Evolutionary conservation across 35 echinoderm and acorn worm genomes (phyloP).

Genomic region (Diadema setosum): DNA sequence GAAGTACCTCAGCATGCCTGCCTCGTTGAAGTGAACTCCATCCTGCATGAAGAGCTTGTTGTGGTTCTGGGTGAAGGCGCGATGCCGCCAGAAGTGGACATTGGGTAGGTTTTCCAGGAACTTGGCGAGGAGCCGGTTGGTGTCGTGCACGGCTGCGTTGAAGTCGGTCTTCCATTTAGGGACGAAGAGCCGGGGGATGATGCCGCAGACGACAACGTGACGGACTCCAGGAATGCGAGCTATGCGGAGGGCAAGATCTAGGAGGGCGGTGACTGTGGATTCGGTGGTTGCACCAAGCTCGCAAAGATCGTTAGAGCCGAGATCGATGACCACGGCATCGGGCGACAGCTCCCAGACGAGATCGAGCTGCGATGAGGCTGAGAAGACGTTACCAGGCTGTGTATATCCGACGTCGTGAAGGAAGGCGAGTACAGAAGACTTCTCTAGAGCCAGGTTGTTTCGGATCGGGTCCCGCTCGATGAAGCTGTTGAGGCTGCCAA

Average conservation of each 20-base stretch:
- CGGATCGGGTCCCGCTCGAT: neutral
- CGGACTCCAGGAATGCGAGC: neutral
- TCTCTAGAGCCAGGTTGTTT: neutral
- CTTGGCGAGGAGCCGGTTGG: neutral
- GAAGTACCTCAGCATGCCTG: conserved; percentile 8
- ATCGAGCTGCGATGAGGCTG: neutral
- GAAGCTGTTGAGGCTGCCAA: neutral
- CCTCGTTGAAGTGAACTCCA: neutral
- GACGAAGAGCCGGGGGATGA: neutral
- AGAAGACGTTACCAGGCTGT: neutral
- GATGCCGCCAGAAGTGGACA: conserved; percentile 1
- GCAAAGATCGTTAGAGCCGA: neutral
- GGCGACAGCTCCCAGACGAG: conserved; percentile 1
- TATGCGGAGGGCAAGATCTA: neutral
- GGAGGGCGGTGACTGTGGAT: neutral
- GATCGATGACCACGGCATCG: conserved; percentile 5
- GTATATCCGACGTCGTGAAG: neutral
- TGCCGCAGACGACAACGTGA: neutral
- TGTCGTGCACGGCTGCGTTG: neutral
- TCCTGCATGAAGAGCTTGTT: conserved; percentile 11
- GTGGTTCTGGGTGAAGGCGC: conserved; percentile 1
- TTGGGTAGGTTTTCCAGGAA: neutral
- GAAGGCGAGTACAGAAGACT: neutral
- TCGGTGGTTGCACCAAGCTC: neutral
- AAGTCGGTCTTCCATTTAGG: neutral